Evolutionary conservation across 2,888 invertebrate genomes (phyloP).

Genomic region (Parnassius glacialis): DNA sequence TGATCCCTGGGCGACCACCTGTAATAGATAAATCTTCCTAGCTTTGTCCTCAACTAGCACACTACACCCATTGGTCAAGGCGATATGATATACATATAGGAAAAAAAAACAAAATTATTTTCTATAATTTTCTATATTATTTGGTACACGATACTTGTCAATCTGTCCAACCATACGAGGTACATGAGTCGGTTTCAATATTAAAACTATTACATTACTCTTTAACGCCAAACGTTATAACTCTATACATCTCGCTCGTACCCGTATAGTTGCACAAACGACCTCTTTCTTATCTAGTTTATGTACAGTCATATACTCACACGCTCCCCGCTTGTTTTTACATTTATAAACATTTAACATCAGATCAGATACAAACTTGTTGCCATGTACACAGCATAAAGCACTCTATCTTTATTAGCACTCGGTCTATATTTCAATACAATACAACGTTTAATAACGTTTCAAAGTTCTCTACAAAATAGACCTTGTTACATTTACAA

Average conservation of each 20-base stretch:
- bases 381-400: slow-evolving; percentile 31
- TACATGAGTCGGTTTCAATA: slow-evolving; percentile 32
- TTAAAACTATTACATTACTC: slow-evolving; percentile 3
- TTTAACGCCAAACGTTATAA: slow-evolving; percentile 8
- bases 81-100: no score
- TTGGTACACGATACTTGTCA: slow-evolving; percentile 66
- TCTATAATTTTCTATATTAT: slow-evolving; percentile 71
- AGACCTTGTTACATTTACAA: background rate
- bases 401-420: slow-evolving; percentile 19
- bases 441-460: slow-evolving; percentile 3
- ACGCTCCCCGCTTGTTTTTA: slow-evolving; percentile 37
- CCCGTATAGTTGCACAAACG: slow-evolving; percentile 65
- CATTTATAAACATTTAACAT: slow-evolving; percentile 42
- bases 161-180: slow-evolving; percentile 64
- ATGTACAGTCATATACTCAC: slow-evolving; percentile 43
- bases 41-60: no score
- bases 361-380: slow-evolving; percentile 42
- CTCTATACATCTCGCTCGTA: slow-evolving; percentile 34
- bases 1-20: no score
- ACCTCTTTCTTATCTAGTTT: slow-evolving; percentile 43
- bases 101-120: slow-evolving; percentile 44
- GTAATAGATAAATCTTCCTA: no score
- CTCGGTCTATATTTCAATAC: slow-evolving; percentile 23
- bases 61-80: no score
- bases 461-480: background rate